phyloP scores from a whole-genome alignment of 2,797 vertebrate genomes.

The Cynodonichthys magdalenae region DNA sequence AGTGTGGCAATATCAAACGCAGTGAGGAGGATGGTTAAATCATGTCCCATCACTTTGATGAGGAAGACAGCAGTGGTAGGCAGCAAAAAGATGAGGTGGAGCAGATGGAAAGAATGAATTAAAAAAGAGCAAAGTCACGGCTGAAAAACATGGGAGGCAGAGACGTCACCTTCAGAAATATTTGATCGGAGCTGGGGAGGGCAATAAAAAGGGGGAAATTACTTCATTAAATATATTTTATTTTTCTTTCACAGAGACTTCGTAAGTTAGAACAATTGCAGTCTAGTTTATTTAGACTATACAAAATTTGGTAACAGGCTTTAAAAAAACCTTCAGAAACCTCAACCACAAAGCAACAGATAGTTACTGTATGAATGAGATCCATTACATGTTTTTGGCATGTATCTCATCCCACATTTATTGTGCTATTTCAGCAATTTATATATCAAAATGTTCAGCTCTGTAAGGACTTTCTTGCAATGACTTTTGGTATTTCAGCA shows the following conservation, averaged over 20 bases:
- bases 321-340: conserved; percentile 2
- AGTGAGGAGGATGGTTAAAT: conserved; percentile 34
- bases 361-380: neutral
- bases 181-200: conserved; percentile 15
- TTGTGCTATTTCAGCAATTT: too few relatives aligned
- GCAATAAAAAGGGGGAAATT: neutral
- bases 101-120: conserved; percentile 36
- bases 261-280: conserved; percentile 3
- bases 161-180: conserved; percentile 5
- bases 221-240: neutral
- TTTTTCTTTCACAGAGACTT: neutral
- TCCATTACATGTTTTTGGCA: neutral
- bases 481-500: too few relatives aligned
- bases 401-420: too few relatives aligned
- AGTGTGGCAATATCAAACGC: conserved; percentile 49
- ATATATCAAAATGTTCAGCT: neutral
- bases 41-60: conserved; percentile 53
- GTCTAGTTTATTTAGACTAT: neutral
- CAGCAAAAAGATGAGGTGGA: conserved; percentile 29
- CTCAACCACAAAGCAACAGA: neutral
- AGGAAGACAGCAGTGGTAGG: conserved; percentile 15
- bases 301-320: conserved; percentile 9
- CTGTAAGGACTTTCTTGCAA: too few relatives aligned
- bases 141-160: conserved; percentile 19
- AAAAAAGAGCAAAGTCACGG: conserved; percentile 32